These are phyloP conservation scores for Scalopus aquaticus DNA, from an alignment of 2,113 vertebrate genomes.

Conservation along the genomic window DNA sequence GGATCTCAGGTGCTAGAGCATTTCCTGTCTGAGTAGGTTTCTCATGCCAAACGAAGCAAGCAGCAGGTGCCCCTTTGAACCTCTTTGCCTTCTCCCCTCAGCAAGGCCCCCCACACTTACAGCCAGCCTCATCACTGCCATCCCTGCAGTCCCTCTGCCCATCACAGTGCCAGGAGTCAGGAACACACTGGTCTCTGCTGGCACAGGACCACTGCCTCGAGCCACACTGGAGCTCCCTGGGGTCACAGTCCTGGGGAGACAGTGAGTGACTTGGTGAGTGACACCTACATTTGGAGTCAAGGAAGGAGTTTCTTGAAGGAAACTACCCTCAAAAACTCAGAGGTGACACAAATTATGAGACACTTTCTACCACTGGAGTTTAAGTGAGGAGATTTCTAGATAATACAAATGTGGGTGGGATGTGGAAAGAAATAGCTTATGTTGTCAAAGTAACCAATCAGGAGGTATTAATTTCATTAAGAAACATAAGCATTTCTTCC, in stretches of 20 bases:
- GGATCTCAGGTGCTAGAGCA: accelerated
- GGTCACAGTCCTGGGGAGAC: constrained; percentile 84
- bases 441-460: neutral
- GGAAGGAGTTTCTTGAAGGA: neutral
- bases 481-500: neutral
- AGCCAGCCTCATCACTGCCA: constrained; percentile 88
- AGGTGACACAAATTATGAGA: neutral
- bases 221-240: constrained; percentile 75
- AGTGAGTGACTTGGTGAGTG: neutral
- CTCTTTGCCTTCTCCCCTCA: neutral
- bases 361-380: no score
- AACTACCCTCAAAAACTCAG: neutral
- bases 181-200: constrained; percentile 86
- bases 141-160: constrained; percentile 89
- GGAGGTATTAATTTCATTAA: neutral
- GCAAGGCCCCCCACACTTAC: constrained; percentile 79
- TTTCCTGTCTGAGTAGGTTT: neutral
- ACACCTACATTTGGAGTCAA: accelerated
- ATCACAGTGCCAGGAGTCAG: constrained; percentile 90
- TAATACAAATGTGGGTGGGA: neutral
- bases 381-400: neutral
- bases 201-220: constrained; percentile 88
- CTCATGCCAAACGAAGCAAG: neutral
- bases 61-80: accelerated
- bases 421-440: neutral